Evolutionary conservation across 2,797 vertebrate species (phyloP), one percentile per base, ranked within the genome.

Genomic region (Gallinago stenura): DNA sequence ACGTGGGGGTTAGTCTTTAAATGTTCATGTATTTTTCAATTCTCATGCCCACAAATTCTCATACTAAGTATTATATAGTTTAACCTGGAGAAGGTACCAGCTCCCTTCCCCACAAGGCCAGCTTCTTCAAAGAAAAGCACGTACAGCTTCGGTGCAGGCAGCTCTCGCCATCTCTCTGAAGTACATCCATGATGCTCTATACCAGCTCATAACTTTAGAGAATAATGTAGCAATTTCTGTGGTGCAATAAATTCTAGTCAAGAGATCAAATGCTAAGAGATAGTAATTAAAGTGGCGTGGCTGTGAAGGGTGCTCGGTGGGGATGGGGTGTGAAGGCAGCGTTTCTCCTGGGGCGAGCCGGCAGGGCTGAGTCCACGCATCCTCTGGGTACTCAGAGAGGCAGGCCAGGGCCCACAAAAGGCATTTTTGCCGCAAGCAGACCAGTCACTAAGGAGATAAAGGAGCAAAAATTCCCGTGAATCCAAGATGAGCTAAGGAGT

Each of bases 391-490:
- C n/a, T 21, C n/a, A 28, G 17, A 30, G 33, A n/a, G 39, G 46
- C 33, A 83, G 51, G 43, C 30, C 31, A 75, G 62, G 20, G 61
- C 65, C 46, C 62, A 35, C 65, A 72, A 61, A 77, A 77, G 18
- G 45, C 33, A 33, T 77, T 93, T 88, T 71, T 93, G 43, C 31
- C 71, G 48, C 68, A 39, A 84, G n/a, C 64, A 79, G 33, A 7
- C 13, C 22, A n/a, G 58, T 71, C n/a, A 53, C 62, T 60, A 45
- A 43, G 81, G 71, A 82, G 41, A 82, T 76, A 93, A 94, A 79
- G 28, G 31, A 89, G 37, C 31, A 91, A 83, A 92, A 87, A 86
- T 89, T 92, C 87, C 76, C 43, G 20, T 50, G 68, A 80, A 75
- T 91, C 78, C 69, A 92, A 81, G 72, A 51, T 39, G 56, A 91